phyloP scores from a whole-genome alignment of 2,888 invertebrate genomes.

The Lacanobia oleracea region DNA sequence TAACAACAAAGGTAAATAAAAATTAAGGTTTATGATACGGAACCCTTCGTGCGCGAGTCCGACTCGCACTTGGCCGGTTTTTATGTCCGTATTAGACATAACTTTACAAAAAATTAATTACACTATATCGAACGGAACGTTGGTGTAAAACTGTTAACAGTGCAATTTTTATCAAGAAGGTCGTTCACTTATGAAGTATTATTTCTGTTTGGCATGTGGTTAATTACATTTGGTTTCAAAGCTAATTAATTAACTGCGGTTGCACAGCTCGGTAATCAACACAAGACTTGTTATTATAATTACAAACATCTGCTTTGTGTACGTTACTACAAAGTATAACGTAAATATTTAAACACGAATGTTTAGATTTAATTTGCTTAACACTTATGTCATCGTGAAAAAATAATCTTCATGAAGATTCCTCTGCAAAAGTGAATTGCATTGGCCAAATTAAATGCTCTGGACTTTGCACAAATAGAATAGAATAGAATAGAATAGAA shows the following conservation, averaged over 20 bases:
- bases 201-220: conserved; percentile 1
- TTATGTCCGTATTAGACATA: no score
- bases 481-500: no score
- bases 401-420: not conserved
- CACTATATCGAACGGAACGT: no score
- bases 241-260: conserved; percentile 56
- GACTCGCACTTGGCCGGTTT: no score
- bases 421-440: not conserved
- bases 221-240: conserved; percentile 44
- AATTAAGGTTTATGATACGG: no score
- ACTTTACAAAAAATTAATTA: no score
- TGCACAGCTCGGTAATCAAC: conserved; percentile 43
- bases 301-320: conserved; percentile 48
- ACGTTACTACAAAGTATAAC: not conserved
- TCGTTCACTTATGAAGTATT: not conserved
- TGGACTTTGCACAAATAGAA: no score
- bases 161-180: not conserved
- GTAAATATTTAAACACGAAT: conserved; percentile 15
- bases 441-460: not conserved
- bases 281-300: conserved; percentile 29
- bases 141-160: not conserved
- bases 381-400: not conserved
- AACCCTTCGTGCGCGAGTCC: no score
- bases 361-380: not conserved
- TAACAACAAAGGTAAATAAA: no score